A percentile compares a stretch with the other conserved stretches of the same genome.
Conservation (phyloP, 1,140 invertebrate species). For the Macrotrachela quadricornifera region DNA sequence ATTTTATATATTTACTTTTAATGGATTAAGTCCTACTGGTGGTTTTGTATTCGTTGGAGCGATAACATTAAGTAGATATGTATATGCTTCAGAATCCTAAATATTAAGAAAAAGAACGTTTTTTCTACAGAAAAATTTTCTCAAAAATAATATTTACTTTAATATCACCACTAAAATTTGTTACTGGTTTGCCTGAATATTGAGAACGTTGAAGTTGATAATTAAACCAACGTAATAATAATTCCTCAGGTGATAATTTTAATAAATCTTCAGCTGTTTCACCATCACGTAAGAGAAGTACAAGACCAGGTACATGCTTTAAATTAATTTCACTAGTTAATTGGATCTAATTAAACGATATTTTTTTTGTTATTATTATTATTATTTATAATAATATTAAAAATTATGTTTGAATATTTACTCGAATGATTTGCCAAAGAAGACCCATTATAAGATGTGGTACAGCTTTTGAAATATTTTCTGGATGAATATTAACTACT, state of each 20-base stretch:
- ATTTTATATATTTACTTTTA: conserved; percentile 30
- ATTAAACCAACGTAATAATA: conserved; percentile 91
- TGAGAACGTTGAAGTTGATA: conserved; percentile 67
- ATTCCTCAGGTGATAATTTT: conserved; percentile 84
- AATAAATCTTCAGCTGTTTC: conserved; percentile 86
- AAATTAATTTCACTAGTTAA: conserved; percentile 58
- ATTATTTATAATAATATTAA: no score
- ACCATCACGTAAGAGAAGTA: conserved; percentile 54
- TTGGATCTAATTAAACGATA: background rate
- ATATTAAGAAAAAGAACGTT: no score
- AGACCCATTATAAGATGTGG: conserved; percentile 84
- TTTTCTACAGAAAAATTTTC: no score
- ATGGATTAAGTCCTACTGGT: conserved; percentile 54
- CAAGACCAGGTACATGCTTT: conserved; percentile 80
- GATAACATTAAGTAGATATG: conserved; percentile 76
- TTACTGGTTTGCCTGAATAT: conserved; percentile 40
- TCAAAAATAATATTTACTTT: conserved; percentile 13
- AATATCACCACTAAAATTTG: conserved; percentile 84
- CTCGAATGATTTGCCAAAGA: conserved; percentile 83
- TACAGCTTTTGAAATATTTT: conserved; percentile 75
- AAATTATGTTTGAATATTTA: no score
- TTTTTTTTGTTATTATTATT: no score
- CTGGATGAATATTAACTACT: conserved; percentile 91
- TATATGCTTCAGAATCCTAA: conserved; percentile 70
- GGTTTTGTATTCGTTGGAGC: conserved; percentile 53